phyloP scores from a whole-genome alignment of 2,113 vertebrate species.

The Cyanoramphus novaezelandiae region DNA sequence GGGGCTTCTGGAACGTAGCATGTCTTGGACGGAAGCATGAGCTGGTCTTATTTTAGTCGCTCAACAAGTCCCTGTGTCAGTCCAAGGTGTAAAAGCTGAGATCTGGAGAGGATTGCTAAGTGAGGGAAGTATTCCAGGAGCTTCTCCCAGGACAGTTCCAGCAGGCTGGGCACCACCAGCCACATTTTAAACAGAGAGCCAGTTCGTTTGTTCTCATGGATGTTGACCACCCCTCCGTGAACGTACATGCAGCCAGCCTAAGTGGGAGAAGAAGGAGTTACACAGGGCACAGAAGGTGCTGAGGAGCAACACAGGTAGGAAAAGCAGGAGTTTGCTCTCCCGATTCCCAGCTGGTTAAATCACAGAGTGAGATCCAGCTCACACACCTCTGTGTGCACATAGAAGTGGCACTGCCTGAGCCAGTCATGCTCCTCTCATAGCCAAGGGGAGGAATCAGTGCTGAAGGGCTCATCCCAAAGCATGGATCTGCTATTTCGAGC shows the following conservation, averaged over 20 bases:
- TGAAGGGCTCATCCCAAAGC: neutral
- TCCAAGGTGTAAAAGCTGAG: conserved; percentile 92
- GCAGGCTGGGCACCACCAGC: conserved; percentile 92
- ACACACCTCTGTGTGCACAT: neutral
- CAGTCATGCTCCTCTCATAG: fast-evolving
- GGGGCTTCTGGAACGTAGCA: conserved; percentile 31
- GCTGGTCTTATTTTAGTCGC: conserved; percentile 85
- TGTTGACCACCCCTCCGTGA: conserved; percentile 96
- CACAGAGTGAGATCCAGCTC: neutral
- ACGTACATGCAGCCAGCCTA: conserved; percentile 99
- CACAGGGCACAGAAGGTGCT: fast-evolving
- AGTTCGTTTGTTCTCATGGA: conserved; percentile 96
- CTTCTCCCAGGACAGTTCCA: conserved; percentile 97
- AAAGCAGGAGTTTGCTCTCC: fast-evolving
- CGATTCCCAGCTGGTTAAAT: neutral
- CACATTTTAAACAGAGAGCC: conserved; percentile 97
- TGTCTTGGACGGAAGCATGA: neutral
- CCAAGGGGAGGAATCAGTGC: neutral
- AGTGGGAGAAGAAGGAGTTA: neutral
- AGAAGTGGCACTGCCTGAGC: neutral
- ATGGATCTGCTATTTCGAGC: fast-evolving
- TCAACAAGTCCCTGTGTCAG: conserved; percentile 95
- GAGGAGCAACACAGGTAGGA: neutral
- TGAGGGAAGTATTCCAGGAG: conserved; percentile 89
- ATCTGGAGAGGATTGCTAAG: conserved; percentile 81